These are phyloP conservation scores for Nothocercus nigrocapillus DNA, from an alignment of 2,113 vertebrate genomes.

Conservation along the genomic window DNA sequence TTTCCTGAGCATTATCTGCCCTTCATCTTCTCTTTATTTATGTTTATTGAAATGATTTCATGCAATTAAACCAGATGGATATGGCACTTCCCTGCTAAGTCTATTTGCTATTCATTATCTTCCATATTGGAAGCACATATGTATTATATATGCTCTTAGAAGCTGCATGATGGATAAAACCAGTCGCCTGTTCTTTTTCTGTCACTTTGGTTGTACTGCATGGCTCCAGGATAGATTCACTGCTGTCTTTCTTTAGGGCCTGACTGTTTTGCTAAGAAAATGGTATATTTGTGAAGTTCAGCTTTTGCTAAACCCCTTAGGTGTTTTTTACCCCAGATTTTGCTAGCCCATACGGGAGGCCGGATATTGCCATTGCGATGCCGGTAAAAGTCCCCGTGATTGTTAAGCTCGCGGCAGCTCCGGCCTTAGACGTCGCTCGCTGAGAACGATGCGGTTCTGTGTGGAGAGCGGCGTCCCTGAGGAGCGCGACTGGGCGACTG, in stretches of 20 bases:
- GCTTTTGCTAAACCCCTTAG: background rate
- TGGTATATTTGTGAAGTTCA: background rate
- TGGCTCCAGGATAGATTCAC: background rate
- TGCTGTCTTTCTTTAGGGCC: background rate
- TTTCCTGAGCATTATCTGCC: background rate
- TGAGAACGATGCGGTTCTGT: background rate
- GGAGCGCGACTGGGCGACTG: background rate
- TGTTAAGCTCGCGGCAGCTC: background rate
- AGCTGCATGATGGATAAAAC: background rate
- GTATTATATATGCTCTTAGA: background rate
- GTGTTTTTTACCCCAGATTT: background rate
- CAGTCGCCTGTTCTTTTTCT: rapidly evolving
- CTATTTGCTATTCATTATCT: background rate
- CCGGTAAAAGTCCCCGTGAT: background rate
- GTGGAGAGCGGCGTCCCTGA: background rate
- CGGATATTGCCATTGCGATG: background rate
- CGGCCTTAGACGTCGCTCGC: background rate
- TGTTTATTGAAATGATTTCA: background rate
- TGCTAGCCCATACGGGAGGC: background rate
- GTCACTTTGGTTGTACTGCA: background rate
- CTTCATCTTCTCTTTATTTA: background rate
- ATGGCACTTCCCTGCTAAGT: background rate
- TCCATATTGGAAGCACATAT: background rate
- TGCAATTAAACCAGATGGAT: background rate
- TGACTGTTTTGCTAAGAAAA: background rate